Evolutionary conservation across 2,797 vertebrate genomes (phyloP).

Genomic region (Chelon labrosus): DNA sequence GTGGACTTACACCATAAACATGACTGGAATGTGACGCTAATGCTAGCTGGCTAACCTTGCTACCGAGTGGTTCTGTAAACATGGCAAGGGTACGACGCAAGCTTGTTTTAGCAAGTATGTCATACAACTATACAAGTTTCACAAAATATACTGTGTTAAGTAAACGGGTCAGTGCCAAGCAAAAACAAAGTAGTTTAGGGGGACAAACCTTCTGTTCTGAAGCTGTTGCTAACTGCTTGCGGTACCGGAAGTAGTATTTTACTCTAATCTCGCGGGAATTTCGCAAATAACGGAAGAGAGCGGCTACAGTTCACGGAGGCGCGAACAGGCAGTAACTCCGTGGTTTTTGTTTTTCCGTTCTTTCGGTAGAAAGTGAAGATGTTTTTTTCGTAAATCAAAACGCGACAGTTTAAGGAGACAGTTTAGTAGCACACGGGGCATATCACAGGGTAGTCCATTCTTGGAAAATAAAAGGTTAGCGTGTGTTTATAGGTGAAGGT

Average conservation of each 20-base stretch:
- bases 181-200: slow-evolving; percentile 13
- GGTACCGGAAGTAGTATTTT: slow-evolving; percentile 72
- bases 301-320: background rate
- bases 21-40: slow-evolving; percentile 62
- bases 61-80: background rate
- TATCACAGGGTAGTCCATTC: rapidly evolving
- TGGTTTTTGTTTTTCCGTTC: background rate
- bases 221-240: slow-evolving; percentile 60
- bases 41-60: slow-evolving; percentile 57
- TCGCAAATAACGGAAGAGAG: slow-evolving; percentile 30
- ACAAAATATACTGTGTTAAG: rapidly evolving
- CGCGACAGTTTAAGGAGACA: background rate
- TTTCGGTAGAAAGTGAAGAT: background rate
- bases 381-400: background rate
- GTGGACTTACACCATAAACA: slow-evolving; percentile 51
- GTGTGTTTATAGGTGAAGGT: slow-evolving; percentile 53
- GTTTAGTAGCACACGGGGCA: background rate
- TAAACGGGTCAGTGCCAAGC: background rate
- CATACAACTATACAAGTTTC: rapidly evolving
- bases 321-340: too few species aligned
- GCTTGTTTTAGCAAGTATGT: background rate
- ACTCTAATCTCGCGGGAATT: slow-evolving; percentile 66
- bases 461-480: background rate
- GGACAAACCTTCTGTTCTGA: slow-evolving; percentile 75
- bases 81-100: background rate